Evolutionary conservation across 1,140 invertebrate species (phyloP).

Genomic region (Streblospio benedicti): DNA sequence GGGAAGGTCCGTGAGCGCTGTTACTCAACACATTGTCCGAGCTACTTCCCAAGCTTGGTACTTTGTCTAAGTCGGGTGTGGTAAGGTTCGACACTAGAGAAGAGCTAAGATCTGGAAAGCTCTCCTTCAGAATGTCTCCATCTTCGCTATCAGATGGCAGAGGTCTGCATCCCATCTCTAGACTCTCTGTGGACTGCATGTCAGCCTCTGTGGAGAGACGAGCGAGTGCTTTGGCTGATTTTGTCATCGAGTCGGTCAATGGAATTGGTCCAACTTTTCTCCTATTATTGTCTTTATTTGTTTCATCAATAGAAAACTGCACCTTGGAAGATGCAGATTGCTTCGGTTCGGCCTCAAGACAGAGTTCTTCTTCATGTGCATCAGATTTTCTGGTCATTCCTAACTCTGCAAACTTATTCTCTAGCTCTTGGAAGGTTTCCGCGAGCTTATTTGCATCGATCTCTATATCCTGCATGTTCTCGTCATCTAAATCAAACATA

Average conservation of each 20-base stretch:
- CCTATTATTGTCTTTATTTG: too few species aligned
- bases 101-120: slow-evolving; percentile 13
- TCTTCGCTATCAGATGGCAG: too few species aligned
- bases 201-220: too few species aligned
- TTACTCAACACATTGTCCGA: too few species aligned
- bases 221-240: too few species aligned
- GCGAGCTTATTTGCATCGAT: background rate
- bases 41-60: too few species aligned
- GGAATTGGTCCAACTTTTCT: too few species aligned
- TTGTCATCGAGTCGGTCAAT: too few species aligned
- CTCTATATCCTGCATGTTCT: background rate
- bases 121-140: slow-evolving; percentile 15
- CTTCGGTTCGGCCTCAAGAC: background rate
- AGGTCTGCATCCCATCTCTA: too few species aligned
- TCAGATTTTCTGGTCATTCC: background rate
- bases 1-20: too few species aligned
- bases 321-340: too few species aligned
- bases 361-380: background rate
- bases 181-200: slow-evolving; percentile 13
- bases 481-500: background rate
- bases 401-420: background rate
- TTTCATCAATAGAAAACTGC: too few species aligned
- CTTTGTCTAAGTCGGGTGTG: background rate
- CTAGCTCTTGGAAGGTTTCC: background rate
- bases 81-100: slow-evolving; percentile 14